phyloP scores from a whole-genome alignment of 2,797 vertebrate species.

The Sebastolobus altivelis region DNA sequence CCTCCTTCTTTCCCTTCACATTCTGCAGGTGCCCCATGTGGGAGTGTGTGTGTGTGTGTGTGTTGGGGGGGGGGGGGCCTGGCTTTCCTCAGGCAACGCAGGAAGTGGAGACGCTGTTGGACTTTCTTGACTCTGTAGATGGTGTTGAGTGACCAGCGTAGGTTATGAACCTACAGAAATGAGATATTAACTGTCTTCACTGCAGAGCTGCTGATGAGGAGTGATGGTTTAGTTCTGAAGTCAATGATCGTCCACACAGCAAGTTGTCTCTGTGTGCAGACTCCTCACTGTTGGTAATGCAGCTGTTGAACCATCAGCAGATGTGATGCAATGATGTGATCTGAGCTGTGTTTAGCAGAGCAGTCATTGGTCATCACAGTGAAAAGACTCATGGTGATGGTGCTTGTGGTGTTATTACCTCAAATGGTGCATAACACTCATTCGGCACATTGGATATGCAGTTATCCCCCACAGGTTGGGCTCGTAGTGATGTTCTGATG shows the following conservation, averaged over 20 bases:
- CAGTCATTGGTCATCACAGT: too few species aligned
- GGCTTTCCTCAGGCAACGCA: not conserved
- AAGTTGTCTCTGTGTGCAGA: not conserved
- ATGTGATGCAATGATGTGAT: not conserved
- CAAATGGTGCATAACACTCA: too few species aligned
- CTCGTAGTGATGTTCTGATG: not conserved
- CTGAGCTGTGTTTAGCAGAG: too few species aligned
- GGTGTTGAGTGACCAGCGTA: not conserved
- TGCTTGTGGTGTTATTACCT: too few species aligned
- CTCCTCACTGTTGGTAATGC: not conserved
- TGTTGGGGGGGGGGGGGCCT: not conserved
- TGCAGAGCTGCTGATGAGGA: not conserved
- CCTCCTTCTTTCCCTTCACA: not conserved
- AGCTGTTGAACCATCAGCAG: not conserved
- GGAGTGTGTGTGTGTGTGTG: too few species aligned
- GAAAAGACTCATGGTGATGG: too few species aligned
- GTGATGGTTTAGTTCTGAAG: too few species aligned
- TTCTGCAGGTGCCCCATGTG: not conserved
- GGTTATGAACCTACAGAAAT: not conserved
- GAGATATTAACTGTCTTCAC: not conserved
- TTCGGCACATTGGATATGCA: too few species aligned
- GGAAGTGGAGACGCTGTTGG: not conserved
- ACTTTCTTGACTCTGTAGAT: not conserved
- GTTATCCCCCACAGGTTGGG: too few species aligned
- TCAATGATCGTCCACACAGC: too few species aligned